These are phyloP conservation scores for Thera britannica DNA, from an alignment of 2,888 invertebrate species.

Conservation along the genomic window DNA sequence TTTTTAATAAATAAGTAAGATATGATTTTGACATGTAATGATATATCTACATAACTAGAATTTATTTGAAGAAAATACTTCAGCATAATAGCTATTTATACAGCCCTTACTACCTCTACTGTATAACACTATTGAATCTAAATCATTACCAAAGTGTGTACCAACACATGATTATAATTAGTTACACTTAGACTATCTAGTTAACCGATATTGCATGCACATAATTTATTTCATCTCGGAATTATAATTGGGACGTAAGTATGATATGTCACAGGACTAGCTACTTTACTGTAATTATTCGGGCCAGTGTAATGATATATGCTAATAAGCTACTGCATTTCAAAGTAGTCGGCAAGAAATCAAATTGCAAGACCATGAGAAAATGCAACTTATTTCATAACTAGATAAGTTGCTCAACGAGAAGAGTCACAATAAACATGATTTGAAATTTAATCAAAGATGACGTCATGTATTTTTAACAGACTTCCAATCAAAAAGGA, in stretches of 20 bases:
- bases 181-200: constrained; percentile 14
- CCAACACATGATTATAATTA: constrained; percentile 19
- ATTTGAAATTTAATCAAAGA: neutral
- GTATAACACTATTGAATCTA: constrained; percentile 15
- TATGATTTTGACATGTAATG: no score
- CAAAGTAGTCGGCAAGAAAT: constrained; percentile 24
- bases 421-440: constrained; percentile 7
- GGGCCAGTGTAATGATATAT: constrained; percentile 32
- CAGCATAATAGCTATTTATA: constrained; percentile 1
- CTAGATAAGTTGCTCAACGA: neutral
- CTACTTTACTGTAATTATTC: constrained; percentile 28
- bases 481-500: no score
- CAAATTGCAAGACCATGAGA: constrained; percentile 13
- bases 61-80: no score
- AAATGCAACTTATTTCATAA: constrained; percentile 26
- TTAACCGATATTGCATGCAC: constrained; percentile 26
- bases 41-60: no score
- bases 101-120: neutral
- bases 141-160: constrained; percentile 6
- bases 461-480: neutral
- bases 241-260: constrained; percentile 33
- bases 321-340: constrained; percentile 32
- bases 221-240: constrained; percentile 26
- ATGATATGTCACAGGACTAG: constrained; percentile 33
- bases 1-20: neutral